Percentiles rank a stretch among this genome's conserved stretches.
Evolutionary conservation across 2,888 invertebrate species (phyloP).

Genomic region (Ypsolopha scabrella): DNA sequence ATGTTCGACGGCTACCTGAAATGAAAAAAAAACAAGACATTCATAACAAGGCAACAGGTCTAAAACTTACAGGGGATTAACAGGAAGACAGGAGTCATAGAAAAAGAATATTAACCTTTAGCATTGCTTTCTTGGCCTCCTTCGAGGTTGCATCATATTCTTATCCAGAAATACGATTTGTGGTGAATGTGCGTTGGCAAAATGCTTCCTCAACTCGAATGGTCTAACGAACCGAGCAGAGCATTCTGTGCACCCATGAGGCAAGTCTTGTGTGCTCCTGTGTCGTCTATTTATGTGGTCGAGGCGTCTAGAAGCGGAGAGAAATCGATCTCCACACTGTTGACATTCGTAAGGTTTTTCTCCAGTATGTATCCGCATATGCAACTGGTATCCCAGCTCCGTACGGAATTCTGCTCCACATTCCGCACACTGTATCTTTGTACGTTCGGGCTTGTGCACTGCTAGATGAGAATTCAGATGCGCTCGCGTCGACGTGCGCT

Average conservation of each 20-base stretch:
- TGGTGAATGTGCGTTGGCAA: conserved; percentile 24
- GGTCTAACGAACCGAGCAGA: conserved; percentile 45
- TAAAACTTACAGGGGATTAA: background rate
- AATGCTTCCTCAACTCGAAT: conserved; percentile 49
- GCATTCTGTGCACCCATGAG: conserved; percentile 41
- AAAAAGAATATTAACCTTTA: conserved; percentile 7
- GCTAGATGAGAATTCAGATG: conserved; percentile 41
- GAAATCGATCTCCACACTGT: conserved; percentile 43
- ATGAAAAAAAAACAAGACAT: conserved; percentile 12
- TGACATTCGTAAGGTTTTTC: conserved; percentile 43
- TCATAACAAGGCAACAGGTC: background rate
- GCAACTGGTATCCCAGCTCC: conserved; percentile 37
- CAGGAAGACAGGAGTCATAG: background rate
- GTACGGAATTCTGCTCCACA: conserved; percentile 46
- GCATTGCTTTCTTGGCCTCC: conserved; percentile 4
- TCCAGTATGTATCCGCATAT: conserved; percentile 45
- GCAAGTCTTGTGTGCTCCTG: conserved; percentile 28
- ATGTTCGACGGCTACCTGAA: conserved; percentile 44
- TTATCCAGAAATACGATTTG: conserved; percentile 20
- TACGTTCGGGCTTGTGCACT: conserved; percentile 32
- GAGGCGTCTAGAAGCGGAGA: conserved; percentile 44
- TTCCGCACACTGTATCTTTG: conserved; percentile 26
- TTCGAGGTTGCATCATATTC: conserved; percentile 4
- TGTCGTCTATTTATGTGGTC: conserved; percentile 52
- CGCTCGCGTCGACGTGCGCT: conserved; percentile 39